Percentiles rank a stretch among this genome's conserved stretches.
phyloP scores from a whole-genome alignment of 30 jellyfish, hydroid and myxozoan species.

The Cassiopea andromeda region DNA sequence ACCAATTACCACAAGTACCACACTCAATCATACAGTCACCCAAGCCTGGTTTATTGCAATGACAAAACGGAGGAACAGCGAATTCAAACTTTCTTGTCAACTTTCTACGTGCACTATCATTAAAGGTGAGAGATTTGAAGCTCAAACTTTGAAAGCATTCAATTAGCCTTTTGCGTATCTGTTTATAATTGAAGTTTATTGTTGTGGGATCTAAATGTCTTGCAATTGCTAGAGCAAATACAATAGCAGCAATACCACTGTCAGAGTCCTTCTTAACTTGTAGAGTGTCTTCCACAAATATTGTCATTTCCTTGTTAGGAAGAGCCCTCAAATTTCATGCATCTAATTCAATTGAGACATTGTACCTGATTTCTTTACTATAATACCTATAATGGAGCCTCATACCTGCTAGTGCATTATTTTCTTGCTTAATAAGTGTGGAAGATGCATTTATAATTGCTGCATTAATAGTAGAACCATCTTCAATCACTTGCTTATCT shows the following conservation, averaged over 20 bases:
- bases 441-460: not conserved
- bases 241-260: constrained; percentile 6
- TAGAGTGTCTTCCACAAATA: not conserved
- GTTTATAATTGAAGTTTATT: not conserved
- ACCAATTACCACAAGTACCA: constrained; percentile 7
- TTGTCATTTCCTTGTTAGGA: not conserved
- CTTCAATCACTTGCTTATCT: not conserved
- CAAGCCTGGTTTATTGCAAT: constrained; percentile 8
- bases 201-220: not conserved
- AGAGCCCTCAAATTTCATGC: not conserved
- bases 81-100: not conserved
- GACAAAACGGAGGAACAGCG: not conserved
- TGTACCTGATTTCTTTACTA: not conserved
- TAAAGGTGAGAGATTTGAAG: not conserved
- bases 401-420: not conserved
- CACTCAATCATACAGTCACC: constrained; percentile 4
- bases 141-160: not conserved
- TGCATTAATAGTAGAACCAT: not conserved
- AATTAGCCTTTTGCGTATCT: not conserved
- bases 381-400: not conserved
- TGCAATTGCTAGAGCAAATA: not conserved
- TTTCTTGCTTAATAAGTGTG: not conserved
- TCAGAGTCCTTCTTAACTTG: not conserved
- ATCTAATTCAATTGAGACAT: constrained; percentile 2
- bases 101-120: not conserved